A percentile compares a stretch with the other conserved stretches of the same genome.
These are phyloP conservation scores for Sander vitreus DNA, from an alignment of 2,113 vertebrate genomes.

Conservation along the genomic window DNA sequence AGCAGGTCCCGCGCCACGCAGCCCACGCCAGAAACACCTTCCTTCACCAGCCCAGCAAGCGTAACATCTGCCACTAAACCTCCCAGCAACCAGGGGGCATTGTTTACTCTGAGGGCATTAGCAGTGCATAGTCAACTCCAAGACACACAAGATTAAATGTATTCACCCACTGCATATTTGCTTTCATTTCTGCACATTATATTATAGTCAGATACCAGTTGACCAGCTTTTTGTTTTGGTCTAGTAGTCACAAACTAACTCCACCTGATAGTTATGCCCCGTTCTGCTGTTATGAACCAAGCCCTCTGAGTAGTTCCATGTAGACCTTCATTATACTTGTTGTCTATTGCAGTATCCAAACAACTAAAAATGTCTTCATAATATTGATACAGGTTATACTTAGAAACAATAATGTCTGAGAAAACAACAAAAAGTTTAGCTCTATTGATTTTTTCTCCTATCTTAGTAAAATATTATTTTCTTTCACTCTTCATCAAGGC, in stretches of 20 bases:
- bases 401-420: conserved; percentile 46
- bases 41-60: conserved; percentile 95
- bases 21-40: conserved; percentile 87
- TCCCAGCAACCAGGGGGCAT: conserved; percentile 36
- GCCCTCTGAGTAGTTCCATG: conserved; percentile 55
- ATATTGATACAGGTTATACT: conserved; percentile 34
- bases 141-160: conserved; percentile 31
- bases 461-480: conserved; percentile 18
- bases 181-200: conserved; percentile 39
- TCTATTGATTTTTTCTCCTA: conserved; percentile 34
- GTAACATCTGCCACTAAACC: conserved; percentile 93
- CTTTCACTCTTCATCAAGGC: conserved; percentile 25
- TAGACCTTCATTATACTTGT: conserved; percentile 35
- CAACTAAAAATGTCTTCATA: conserved; percentile 46
- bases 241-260: conserved; percentile 21
- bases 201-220: conserved; percentile 23
- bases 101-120: conserved; percentile 81
- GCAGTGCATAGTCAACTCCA: conserved; percentile 41
- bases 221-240: conserved; percentile 19
- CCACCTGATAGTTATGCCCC: conserved; percentile 35
- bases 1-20: conserved; percentile 85
- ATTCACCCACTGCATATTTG: conserved; percentile 36
- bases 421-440: conserved; percentile 54
- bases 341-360: conserved; percentile 48
- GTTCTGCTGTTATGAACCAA: conserved; percentile 35